Base-by-base conservation (phyloP, 2,888 invertebrate genomes). In the Calameuta pallipes region DNA sequence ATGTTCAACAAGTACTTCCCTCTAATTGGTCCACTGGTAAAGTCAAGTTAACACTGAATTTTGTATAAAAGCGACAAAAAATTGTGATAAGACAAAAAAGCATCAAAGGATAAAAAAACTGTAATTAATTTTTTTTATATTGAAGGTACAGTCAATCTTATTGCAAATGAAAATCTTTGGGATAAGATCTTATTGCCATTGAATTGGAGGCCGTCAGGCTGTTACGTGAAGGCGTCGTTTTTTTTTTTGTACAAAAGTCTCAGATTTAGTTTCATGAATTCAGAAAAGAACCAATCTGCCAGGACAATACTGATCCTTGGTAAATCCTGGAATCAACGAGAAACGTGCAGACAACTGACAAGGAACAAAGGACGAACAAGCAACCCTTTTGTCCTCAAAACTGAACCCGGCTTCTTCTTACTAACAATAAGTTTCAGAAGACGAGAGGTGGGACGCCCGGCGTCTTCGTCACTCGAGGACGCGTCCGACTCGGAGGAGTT, bases 311-410 rank as follows among this genome's bases (percentile, higher is more conserved):
- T 82, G 79, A 82, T 84, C 83, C 76, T 56, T 74, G 36, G 33
- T 30, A n/a, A 23, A 69, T 37, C 36, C 41, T 77, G 69, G 73
- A 35, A 77, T 82, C 80, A 81, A 82, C 78, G 78, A 82, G 82
- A 85, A 83, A 85, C 83, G 83, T 83, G 82, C 81, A 82, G 81
- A 83, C 82, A 79, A 74, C 82, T 78, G 80, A 81, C 76, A 79
- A 80, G 79, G 86, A 86, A 85, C 83, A 85, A 84, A 81, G 81
- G 81, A 73, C 78, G 81, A 82, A 78, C 81, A 79, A 76, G 79
- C 82, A 79, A 79, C 78, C 74, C 83, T 82, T 86, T 87, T 87
- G 87, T 87, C 75, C 79, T 81, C 77, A 82, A 87, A 87, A 87
- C 87, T 86, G 86, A 85, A 85, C 83, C 80, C 36, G 78, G 77